A percentile compares a stretch with the other conserved stretches of the same genome.
Conservation (phyloP, 2,113 vertebrate species). For the Hypocryptadius cinnamomeus region DNA sequence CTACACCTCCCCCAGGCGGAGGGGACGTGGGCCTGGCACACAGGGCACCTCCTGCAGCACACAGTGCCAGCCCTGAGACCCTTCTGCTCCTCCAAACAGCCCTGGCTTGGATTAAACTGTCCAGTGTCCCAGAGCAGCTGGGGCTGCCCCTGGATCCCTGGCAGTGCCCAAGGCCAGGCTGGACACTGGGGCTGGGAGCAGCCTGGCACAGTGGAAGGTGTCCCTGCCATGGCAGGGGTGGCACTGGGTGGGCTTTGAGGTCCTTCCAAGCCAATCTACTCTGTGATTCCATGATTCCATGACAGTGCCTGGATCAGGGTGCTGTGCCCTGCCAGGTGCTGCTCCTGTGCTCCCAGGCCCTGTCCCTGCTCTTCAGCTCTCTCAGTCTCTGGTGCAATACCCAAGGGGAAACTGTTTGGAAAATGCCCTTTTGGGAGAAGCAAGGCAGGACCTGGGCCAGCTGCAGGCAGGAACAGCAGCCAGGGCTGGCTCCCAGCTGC, state of each 20-base stretch:
- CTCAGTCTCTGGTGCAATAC: background rate
- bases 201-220: background rate
- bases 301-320: background rate
- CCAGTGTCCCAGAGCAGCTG: background rate
- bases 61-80: background rate
- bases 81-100: background rate
- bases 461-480: background rate
- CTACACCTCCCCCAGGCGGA: accelerated
- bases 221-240: background rate
- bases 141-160: background rate
- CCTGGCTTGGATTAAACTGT: too few relatives aligned
- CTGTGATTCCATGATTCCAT: background rate
- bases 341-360: background rate
- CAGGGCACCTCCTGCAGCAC: background rate
- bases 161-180: background rate
- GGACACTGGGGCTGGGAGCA: background rate
- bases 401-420: background rate
- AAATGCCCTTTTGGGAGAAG: background rate
- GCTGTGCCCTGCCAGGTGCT: background rate
- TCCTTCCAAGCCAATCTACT: background rate
- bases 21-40: background rate
- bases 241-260: accelerated
- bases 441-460: background rate
- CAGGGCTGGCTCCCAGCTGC: background rate
- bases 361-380: background rate